A percentile compares a stretch with the other conserved stretches of the same genome.
Evolutionary conservation across 2,888 invertebrate genomes (phyloP).

Genomic region (Oasisia sp.): DNA sequence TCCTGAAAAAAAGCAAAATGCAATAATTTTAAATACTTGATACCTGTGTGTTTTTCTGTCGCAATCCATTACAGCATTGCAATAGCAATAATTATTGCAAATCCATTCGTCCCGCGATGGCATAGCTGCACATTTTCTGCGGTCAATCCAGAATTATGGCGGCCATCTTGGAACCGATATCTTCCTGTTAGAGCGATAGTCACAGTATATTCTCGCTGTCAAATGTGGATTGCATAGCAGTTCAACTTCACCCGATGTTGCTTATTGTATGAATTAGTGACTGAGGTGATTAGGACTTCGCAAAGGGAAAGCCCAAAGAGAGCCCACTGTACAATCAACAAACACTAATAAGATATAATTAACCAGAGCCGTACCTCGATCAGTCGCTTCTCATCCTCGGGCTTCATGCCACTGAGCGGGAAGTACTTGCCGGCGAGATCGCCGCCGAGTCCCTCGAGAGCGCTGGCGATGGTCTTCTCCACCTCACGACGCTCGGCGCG

Average conservation of each 20-base stretch:
- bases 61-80: neutral
- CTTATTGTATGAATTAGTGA: too few species aligned
- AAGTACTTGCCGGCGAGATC: constrained; percentile 45
- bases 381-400: constrained; percentile 42
- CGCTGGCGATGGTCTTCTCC: constrained; percentile 40
- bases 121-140: too few species aligned
- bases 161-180: too few species aligned
- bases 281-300: too few species aligned
- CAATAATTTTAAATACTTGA: neutral
- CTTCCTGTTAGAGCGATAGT: too few species aligned
- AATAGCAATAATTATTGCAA: neutral
- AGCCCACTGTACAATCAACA: neutral
- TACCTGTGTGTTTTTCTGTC: neutral
- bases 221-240: too few species aligned
- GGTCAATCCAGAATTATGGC: too few species aligned
- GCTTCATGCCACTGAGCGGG: constrained; percentile 43
- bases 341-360: neutral
- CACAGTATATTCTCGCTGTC: too few species aligned
- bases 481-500: constrained; percentile 49
- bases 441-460: constrained; percentile 40
- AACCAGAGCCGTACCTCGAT: constrained; percentile 36
- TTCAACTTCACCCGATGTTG: too few species aligned
- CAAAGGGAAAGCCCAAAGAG: too few species aligned
- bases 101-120: too few species aligned
- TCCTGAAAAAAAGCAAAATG: constrained; percentile 41